Base-by-base conservation (phyloP, 1,140 invertebrate species). In the Spodoptera frugiperda region DNA sequence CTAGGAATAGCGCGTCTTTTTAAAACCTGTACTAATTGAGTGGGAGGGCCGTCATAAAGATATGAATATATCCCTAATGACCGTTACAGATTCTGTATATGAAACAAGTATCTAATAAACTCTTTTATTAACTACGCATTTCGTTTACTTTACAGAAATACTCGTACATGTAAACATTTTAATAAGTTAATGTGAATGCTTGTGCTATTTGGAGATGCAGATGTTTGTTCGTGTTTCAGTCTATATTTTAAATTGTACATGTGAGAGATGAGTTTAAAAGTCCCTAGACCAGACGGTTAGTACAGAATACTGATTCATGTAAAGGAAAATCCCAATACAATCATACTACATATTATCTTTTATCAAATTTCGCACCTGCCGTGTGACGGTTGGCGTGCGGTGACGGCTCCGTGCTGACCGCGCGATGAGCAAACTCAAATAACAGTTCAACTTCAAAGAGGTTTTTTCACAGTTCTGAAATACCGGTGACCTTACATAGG, bases 301-400 rank as follows among this genome's bases (percentile, higher is more conserved):
- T 15, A 15, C 10, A 44, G 59, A 44, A 19, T 63, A 15, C 10
- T 63, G 59, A 44, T 44, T 63, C 59, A 63, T n/a, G 15, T 63
- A 12, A 63, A 63, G 59, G 59, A 63, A 63, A 63, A 63, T 39
- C 33, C 59, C 14, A 61, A 63, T n/a, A 61, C n/a, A 39, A 33
- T 61, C 21, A 61, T 15, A 15, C 3, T 19, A n/a, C n/a, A n/a
- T n/a, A 39, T 63, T 63, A 61, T 61, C 57, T 15, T 25, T 59
- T 59, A 61, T 61, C 57, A 39, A 39, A 15, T 17, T 63, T 63
- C 15, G 59, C 33, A 63, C 59, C 59, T 63, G 59, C 33, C 33
- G 39, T 11, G 10, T 12, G n/a, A 63, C 54, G 54, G 54, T 25
- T 25, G 21, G 3, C 11, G 21, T 39, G 33, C 33, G 25, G 25